These are phyloP conservation scores for Scaptodrosophila latifasciaeformis DNA, from an alignment of 2,888 invertebrate species.

Conservation along the genomic window DNA sequence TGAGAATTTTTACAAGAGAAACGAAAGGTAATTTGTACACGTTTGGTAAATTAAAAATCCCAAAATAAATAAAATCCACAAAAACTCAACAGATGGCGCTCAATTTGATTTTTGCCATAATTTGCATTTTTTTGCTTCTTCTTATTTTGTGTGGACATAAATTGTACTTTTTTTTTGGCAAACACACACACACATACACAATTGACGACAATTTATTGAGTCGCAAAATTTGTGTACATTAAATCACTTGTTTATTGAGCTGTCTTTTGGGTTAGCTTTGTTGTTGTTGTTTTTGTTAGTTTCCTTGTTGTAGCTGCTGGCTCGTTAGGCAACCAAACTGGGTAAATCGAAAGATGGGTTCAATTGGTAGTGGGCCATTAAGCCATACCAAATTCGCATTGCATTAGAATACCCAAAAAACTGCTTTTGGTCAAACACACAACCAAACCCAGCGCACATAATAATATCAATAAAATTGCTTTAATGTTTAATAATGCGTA, in stretches of 20 bases:
- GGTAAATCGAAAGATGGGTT: slow-evolving; percentile 1
- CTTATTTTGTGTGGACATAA: too few relatives aligned
- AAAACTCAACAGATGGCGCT: too few relatives aligned
- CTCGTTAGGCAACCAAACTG: slow-evolving; percentile 46
- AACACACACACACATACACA: slow-evolving; percentile 13
- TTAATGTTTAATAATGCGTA: slow-evolving; percentile 57
- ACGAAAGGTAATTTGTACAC: too few relatives aligned
- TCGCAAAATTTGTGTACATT: slow-evolving; percentile 31
- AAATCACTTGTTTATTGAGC: slow-evolving; percentile 20
- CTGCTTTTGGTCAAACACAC: slow-evolving; percentile 51
- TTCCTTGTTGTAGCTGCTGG: slow-evolving; percentile 28
- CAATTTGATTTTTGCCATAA: too few relatives aligned
- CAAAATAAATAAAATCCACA: too few relatives aligned
- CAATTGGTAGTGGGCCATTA: slow-evolving; percentile 15
- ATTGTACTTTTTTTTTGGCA: slow-evolving; percentile 29
- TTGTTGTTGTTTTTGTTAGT: slow-evolving; percentile 9
- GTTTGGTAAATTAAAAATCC: too few relatives aligned
- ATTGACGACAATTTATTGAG: slow-evolving; percentile 43
- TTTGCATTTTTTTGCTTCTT: neutral
- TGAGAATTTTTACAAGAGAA: too few relatives aligned
- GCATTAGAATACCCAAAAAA: slow-evolving; percentile 22
- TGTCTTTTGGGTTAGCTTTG: slow-evolving; percentile 1
- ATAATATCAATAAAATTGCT: slow-evolving; percentile 50
- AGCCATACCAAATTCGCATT: neutral
- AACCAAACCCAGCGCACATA: slow-evolving; percentile 24